These are phyloP conservation scores for Heterodera carotae DNA, from an alignment of 1,140 invertebrate species.

Conservation along the genomic window DNA sequence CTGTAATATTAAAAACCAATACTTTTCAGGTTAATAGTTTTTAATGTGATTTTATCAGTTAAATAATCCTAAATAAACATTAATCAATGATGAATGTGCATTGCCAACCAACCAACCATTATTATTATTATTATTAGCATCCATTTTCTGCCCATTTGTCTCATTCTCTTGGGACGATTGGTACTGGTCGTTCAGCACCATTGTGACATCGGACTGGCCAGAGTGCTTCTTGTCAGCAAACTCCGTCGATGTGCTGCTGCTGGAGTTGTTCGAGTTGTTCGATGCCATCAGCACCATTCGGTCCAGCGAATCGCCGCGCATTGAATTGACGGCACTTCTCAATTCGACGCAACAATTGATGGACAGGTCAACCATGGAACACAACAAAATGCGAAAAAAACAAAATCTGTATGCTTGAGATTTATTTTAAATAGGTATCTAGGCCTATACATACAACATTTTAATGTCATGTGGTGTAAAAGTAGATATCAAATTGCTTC, in stretches of 20 bases:
- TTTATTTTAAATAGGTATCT: no score
- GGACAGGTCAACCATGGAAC: constrained; percentile 20
- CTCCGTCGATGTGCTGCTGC: neutral
- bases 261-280: neutral
- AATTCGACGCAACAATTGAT: constrained; percentile 25
- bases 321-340: neutral
- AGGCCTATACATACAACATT: no score
- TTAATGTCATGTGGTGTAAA: no score
- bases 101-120: no score
- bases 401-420: no score
- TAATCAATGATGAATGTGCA: no score
- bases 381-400: neutral
- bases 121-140: neutral
- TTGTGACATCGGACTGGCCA: neutral
- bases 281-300: neutral
- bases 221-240: neutral
- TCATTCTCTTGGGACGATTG: neutral
- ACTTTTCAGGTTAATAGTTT: no score
- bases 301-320: neutral
- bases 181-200: neutral
- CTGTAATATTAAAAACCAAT: no score
- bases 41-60: no score
- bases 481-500: no score
- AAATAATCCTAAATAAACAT: no score
- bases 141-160: neutral